Percentiles rank a stretch among this genome's conserved stretches.
Evolutionary conservation across 2,113 vertebrate genomes (phyloP).

Genomic region (Coryphaenoides rupestris): DNA sequence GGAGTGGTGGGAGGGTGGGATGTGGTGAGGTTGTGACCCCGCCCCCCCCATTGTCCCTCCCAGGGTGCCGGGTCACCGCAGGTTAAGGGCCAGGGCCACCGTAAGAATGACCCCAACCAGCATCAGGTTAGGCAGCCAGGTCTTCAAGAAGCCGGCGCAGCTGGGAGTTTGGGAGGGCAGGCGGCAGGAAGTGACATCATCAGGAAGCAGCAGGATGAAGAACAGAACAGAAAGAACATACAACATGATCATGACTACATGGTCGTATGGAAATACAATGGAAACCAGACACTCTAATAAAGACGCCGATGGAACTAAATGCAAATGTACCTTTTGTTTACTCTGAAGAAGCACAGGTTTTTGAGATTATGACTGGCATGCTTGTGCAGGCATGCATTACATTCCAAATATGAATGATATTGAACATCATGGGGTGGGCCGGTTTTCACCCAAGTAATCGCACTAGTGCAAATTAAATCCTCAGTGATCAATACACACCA

Average conservation of each 20-base stretch:
- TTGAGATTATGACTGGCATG: too few relatives aligned
- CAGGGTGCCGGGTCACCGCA: conserved; percentile 75
- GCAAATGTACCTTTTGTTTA: too few relatives aligned
- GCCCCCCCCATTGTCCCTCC: conserved; percentile 9
- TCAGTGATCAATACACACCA: too few relatives aligned
- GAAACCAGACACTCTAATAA: background rate
- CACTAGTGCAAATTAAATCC: too few relatives aligned
- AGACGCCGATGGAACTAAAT: too few relatives aligned
- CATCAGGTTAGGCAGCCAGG: conserved; percentile 92
- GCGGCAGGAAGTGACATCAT: too few relatives aligned
- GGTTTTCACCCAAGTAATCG: too few relatives aligned
- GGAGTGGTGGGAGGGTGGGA: background rate
- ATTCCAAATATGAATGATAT: too few relatives aligned
- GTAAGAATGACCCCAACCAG: conserved; percentile 79
- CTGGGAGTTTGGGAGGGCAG: conserved; percentile 62
- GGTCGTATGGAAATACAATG: background rate
- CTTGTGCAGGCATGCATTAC: too few relatives aligned
- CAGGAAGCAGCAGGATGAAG: background rate
- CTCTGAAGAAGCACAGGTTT: too few relatives aligned
- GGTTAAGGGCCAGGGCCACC: conserved; percentile 78
- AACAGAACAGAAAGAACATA: too few relatives aligned
- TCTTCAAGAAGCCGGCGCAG: conserved; percentile 89
- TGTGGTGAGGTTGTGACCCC: conserved; percentile 5
- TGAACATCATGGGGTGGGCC: too few relatives aligned
- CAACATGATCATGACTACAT: background rate